Percentiles rank a stretch among this genome's conserved stretches.
phyloP scores from a whole-genome alignment of 2,113 vertebrate genomes.

The Oxygymnocypris stewartii region DNA sequence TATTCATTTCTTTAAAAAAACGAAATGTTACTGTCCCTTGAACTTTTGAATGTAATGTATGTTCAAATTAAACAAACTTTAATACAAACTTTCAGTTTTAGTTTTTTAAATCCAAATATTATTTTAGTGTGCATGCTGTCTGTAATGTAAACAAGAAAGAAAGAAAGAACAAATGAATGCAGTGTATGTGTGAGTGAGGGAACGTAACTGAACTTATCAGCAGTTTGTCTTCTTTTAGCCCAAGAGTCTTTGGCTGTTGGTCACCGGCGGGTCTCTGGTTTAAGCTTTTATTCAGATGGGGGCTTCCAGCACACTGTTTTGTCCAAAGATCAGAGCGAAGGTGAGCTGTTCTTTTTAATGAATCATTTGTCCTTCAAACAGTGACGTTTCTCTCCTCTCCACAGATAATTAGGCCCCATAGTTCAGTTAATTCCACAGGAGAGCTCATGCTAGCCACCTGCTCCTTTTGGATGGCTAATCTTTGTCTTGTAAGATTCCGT shows the following conservation, averaged over 20 bases:
- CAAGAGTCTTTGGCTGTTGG: neutral
- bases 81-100: neutral
- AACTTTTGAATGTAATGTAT: neutral
- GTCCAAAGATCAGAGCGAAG: constrained; percentile 71
- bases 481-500: constrained; percentile 74
- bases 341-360: constrained; percentile 78
- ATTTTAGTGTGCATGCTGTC: neutral
- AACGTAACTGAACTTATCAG: constrained; percentile 10
- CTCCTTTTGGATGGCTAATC: constrained; percentile 76
- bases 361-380: constrained; percentile 79
- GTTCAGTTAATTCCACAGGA: constrained; percentile 66
- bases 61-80: neutral
- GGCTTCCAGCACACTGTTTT: constrained; percentile 60
- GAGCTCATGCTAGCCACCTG: constrained; percentile 63
- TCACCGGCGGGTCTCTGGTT: constrained; percentile 54
- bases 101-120: neutral
- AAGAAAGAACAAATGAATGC: neutral
- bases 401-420: constrained; percentile 77
- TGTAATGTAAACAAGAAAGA: neutral
- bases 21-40: neutral
- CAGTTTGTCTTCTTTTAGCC: neutral
- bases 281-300: constrained; percentile 63
- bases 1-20: too few species aligned
- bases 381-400: constrained; percentile 68
- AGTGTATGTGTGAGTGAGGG: neutral